Base-by-base conservation (phyloP, 2,797 vertebrate genomes). In the Galaxias olidus region DNA sequence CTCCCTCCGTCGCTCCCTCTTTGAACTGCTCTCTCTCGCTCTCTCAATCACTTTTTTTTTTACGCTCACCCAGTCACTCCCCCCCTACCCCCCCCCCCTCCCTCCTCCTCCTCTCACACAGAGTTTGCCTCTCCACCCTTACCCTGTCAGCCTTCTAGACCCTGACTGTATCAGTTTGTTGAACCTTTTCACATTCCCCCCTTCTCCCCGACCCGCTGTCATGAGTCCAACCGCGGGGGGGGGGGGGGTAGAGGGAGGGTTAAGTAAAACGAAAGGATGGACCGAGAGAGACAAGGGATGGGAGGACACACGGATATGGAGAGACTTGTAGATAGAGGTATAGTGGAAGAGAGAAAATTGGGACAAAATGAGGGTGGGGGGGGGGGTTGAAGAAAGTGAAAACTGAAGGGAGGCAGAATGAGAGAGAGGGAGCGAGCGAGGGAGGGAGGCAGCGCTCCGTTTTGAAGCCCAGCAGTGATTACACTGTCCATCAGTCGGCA, bases 401-500 rank as follows among this genome's bases (percentile, higher is more conserved):
- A 45, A 66, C 64, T 72, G 63, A 79, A 56, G 46, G 59, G 65
- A 70, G 61, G 64, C 58, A 50, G 65, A 72, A 54, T 65, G 71
- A 52, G 68, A 10, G 65, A 65, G 70, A 55, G 72, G 62, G 65
- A 69, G 75, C 75, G 75, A 30, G 12, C 65, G 63, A 68, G 58
- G 17, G 15, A 18, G 52, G 3, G 45, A 7, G 43, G 7, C 51
- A 63, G 69, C 84, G 74, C 70, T 74, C 84, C 73, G 76, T 87
- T 90, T 85, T 66, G 90, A 88, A 92, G 88, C 89, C 88, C 86
- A 88, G 84, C 80, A 47, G 92, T 96, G 96, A 97, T 98, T 98
- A 96, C 93, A 91, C 89, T 96, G 96, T 95, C 96, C 96, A 85
- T 98, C 95, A 95, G 88, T 78, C 83, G 81, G 76, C 85, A 78